Conservation (phyloP, 2,113 vertebrate genomes). For the Oryzias melastigma region DNA sequence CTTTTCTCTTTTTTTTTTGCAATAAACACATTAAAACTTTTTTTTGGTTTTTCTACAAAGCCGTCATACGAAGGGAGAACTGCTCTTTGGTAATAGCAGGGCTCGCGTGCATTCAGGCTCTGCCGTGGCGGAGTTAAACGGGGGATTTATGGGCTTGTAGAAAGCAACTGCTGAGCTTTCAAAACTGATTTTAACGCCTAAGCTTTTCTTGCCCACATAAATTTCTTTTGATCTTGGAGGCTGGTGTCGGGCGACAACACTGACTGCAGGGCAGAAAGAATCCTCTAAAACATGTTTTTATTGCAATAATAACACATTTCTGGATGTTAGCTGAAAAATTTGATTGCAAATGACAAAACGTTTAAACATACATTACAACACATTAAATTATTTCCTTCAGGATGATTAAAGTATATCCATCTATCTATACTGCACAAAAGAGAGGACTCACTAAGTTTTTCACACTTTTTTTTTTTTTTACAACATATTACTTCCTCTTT, state of each 20-base stretch:
- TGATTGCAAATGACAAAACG: conserved; percentile 11
- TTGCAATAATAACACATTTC: conserved; percentile 19
- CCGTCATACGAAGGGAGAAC: not conserved
- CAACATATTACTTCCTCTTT: too few species aligned
- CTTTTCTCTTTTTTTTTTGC: not conserved
- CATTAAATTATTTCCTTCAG: too few species aligned
- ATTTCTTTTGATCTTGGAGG: conserved; percentile 31
- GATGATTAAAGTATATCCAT: too few species aligned
- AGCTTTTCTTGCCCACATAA: conserved; percentile 22
- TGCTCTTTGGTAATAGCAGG: conserved; percentile 8
- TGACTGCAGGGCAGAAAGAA: conserved; percentile 18
- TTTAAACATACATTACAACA: conserved; percentile 13
- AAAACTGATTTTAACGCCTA: conserved; percentile 38
- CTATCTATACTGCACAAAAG: not conserved
- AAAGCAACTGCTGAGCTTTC: conserved; percentile 49
- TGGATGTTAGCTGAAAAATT: conserved; percentile 34
- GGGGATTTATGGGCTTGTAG: conserved; percentile 42
- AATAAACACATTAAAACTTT: too few species aligned
- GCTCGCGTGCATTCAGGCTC: conserved; percentile 17
- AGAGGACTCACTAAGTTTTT: too few species aligned
- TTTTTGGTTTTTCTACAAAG: not conserved
- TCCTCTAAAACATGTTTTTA: conserved; percentile 15
- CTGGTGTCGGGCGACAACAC: conserved; percentile 17
- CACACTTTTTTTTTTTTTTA: too few species aligned
- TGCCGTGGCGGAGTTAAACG: conserved; percentile 29